Base-by-base conservation (phyloP, 1,140 invertebrate species). In the Neuroterus valhalla region DNA sequence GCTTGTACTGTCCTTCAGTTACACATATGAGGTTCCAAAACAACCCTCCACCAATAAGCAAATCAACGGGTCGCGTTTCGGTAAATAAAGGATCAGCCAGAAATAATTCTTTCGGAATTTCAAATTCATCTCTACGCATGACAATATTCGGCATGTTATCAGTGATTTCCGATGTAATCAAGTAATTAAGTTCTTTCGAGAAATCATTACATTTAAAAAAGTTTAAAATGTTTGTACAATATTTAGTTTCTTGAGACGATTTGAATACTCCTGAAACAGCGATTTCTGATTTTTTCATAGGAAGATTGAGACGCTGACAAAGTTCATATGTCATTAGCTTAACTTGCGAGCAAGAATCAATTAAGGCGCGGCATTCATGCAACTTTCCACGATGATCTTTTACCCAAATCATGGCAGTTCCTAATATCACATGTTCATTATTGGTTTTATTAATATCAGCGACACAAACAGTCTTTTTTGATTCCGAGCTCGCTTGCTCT, bases 31-130 rank as follows among this genome's bases (percentile, higher is more conserved):
- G n/a, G n/a, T n/a, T n/a, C n/a, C n/a, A n/a, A n/a, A n/a, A n/a
- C n/a, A n/a, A n/a, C n/a, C n/a, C n/a, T n/a, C n/a, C n/a, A n/a
- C n/a, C n/a, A n/a, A n/a, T n/a, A n/a, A n/a, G n/a, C n/a, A n/a
- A n/a, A n/a, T n/a, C n/a, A n/a, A n/a, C n/a, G n/a, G n/a, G n/a
- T n/a, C n/a, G n/a, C n/a, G n/a, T n/a, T n/a, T n/a, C n/a, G 38
- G 66, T 15, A 45, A 55, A 76, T 0, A 46, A 11, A 12, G 71
- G 71, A 73, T 77, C 71, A 1, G 71, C 71, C 11, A 77, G n/a
- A 17, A 15, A 17, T 12, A 77, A 69, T 6, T 42, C 68, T 14
- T 50, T n/a, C 2, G 75, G 71, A 17, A 70, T 38, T 3, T n/a
- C 17, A 5, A 77, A 31, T 0, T 68, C 31, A n/a, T n/a, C n/a